phyloP scores from a whole-genome alignment of 2,797 vertebrate genomes.

The Odontamblyopus rebecca region DNA sequence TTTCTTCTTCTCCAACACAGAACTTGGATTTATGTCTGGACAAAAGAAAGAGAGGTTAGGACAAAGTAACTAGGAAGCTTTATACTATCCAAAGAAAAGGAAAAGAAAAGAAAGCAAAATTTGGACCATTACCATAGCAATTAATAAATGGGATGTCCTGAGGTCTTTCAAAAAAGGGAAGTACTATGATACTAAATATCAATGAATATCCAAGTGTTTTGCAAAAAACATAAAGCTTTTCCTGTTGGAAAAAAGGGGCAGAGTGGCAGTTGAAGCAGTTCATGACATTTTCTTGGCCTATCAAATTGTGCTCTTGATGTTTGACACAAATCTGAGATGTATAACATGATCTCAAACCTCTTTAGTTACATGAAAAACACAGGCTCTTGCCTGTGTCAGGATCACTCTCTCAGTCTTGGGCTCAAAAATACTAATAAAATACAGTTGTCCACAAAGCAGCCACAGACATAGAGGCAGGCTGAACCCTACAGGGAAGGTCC shows the following conservation, averaged over 20 bases:
- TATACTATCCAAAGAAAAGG: not conserved
- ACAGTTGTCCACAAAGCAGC: slow-evolving; percentile 13
- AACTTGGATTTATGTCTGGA: slow-evolving; percentile 18
- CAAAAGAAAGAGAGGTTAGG: not conserved
- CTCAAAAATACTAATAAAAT: slow-evolving; percentile 27
- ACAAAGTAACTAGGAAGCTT: not conserved
- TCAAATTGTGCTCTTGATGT: not conserved
- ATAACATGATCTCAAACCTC: slow-evolving; percentile 2
- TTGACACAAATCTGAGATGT: not conserved
- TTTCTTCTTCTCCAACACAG: slow-evolving; percentile 10
- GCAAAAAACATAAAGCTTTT: not conserved
- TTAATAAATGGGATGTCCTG: not conserved
- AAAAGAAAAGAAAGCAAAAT: too few species aligned
- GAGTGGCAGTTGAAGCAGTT: not conserved
- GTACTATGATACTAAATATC: too few species aligned
- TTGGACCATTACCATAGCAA: too few species aligned
- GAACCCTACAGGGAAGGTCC: slow-evolving; percentile 24
- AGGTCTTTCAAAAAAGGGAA: too few species aligned
- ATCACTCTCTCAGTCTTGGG: slow-evolving; percentile 18
- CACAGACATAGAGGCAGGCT: not conserved
- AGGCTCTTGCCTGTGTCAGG: slow-evolving; percentile 23
- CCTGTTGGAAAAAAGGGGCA: not conserved
- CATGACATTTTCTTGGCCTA: not conserved
- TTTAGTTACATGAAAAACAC: slow-evolving; percentile 12
- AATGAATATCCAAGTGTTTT: too few species aligned